phyloP scores from a whole-genome alignment of 2,113 vertebrate genomes.

The Xiphophorus hellerii region DNA sequence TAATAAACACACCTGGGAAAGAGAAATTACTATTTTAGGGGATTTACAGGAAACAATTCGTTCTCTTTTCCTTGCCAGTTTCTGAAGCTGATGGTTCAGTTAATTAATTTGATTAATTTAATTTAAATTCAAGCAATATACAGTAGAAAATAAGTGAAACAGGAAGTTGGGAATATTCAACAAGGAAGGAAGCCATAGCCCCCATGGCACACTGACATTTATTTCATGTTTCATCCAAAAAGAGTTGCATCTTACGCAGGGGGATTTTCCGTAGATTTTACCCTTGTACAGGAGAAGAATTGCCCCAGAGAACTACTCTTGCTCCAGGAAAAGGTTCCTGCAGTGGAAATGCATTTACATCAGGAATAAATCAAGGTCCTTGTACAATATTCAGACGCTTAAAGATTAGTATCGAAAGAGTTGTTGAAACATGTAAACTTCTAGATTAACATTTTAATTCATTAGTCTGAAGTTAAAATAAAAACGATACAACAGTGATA shows the following conservation, averaged over 20 bases:
- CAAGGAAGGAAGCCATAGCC: neutral
- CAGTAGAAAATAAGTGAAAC: neutral
- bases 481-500: slow-evolving; percentile 28
- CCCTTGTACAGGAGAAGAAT: neutral
- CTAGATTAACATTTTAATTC: slow-evolving; percentile 34
- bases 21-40: no score
- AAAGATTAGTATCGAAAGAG: neutral
- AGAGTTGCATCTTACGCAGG: neutral
- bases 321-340: neutral
- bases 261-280: neutral
- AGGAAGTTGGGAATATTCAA: neutral
- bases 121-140: no score
- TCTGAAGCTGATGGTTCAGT: no score
- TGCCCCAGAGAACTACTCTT: neutral
- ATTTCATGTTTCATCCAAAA: neutral
- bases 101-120: no score
- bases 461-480: slow-evolving; percentile 22
- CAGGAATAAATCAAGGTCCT: neutral
- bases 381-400: neutral
- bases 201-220: no score
- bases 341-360: neutral
- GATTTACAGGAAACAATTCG: no score
- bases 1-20: no score
- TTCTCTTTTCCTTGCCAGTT: no score
- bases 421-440: slow-evolving; percentile 4